These are phyloP conservation scores for Andrena praecox DNA, from an alignment of 2,888 invertebrate species.

Conservation along the genomic window DNA sequence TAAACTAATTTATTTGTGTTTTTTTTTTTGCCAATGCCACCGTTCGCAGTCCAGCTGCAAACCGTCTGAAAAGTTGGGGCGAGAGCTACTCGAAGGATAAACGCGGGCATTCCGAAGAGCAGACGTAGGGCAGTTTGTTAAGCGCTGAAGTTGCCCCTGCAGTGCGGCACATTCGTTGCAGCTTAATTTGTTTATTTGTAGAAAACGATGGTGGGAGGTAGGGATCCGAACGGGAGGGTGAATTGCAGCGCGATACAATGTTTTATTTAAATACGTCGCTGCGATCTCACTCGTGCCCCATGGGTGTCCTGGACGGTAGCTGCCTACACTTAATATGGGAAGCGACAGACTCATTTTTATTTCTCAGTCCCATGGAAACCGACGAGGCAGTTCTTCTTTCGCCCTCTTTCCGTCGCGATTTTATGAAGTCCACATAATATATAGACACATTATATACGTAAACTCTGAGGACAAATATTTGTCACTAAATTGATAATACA, in stretches of 20 bases:
- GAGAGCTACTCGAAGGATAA: constrained; percentile 58
- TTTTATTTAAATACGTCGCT: constrained; percentile 83
- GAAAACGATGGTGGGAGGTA: constrained; percentile 53
- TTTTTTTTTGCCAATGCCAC: background rate
- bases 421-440: constrained; percentile 32
- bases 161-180: constrained; percentile 75
- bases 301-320: constrained; percentile 81
- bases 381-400: constrained; percentile 56
- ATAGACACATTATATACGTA: constrained; percentile 13
- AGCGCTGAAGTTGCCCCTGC: constrained; percentile 71
- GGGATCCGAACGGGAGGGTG: constrained; percentile 67
- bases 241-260: constrained; percentile 81
- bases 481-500: background rate
- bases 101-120: constrained; percentile 63
- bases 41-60: background rate
- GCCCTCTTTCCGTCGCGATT: constrained; percentile 61
- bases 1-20: background rate
- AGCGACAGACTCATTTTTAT: constrained; percentile 83
- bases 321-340: constrained; percentile 82
- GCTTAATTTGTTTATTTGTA: constrained; percentile 83
- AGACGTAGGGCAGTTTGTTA: constrained; percentile 69
- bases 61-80: constrained; percentile 17
- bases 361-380: constrained; percentile 75
- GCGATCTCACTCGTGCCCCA: constrained; percentile 79
- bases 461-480: constrained; percentile 8